Conservation (phyloP, 2,113 vertebrate species). For the Vanacampus margaritifer region DNA sequence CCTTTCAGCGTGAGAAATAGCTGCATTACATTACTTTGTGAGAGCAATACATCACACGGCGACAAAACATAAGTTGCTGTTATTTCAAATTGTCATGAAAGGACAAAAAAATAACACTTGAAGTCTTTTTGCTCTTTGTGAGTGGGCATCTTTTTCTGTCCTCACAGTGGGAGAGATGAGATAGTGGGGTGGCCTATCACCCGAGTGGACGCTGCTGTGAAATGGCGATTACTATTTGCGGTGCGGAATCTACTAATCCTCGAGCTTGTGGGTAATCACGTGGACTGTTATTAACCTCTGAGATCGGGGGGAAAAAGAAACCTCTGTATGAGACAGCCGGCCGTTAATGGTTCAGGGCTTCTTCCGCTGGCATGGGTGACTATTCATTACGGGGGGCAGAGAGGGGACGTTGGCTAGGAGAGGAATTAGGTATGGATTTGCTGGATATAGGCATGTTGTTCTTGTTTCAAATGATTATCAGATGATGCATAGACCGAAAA, state of each 20-base stretch:
- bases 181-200: conserved; percentile 34
- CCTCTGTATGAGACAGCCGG: conserved; percentile 3
- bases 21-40: no score
- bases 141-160: conserved; percentile 12
- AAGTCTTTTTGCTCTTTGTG: not conserved
- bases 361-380: not conserved
- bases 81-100: conserved; percentile 25
- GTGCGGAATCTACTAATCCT: conserved; percentile 46
- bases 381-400: conserved; percentile 18
- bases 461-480: conserved; percentile 36
- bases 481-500: conserved; percentile 38
- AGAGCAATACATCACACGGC: not conserved
- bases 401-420: not conserved
- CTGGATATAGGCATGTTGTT: conserved; percentile 27
- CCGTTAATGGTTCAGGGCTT: conserved; percentile 30
- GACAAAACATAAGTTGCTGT: conserved; percentile 17
- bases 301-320: conserved; percentile 25
- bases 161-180: conserved; percentile 31
- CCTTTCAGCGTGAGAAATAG: no score
- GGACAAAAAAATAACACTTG: conserved; percentile 28
- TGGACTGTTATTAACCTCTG: conserved; percentile 65
- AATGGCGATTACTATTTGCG: conserved; percentile 55
- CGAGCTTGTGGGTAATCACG: conserved; percentile 59
- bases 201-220: conserved; percentile 39
- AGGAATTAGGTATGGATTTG: conserved; percentile 31